Evolutionary conservation across 2,113 vertebrate species (phyloP).

Genomic region (Gymnobelideus leadbeateri): DNA sequence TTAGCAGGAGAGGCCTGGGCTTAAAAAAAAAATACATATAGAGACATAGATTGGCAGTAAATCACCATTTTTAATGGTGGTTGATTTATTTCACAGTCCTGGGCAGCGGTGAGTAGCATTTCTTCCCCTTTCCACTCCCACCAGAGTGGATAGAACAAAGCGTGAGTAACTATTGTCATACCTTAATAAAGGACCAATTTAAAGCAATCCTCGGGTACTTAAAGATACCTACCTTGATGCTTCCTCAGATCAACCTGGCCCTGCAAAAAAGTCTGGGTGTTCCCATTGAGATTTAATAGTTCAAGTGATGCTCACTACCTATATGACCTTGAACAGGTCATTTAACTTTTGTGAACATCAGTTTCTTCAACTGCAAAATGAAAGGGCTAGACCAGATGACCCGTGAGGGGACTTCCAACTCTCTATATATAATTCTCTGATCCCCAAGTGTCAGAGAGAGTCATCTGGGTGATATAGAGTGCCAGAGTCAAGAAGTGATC

Average conservation of each 20-base stretch:
- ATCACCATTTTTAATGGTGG: constrained; percentile 60
- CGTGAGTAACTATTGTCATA: constrained; percentile 17
- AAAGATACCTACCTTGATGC: constrained; percentile 56
- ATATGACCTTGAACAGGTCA: not conserved
- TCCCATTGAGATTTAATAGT: not conserved
- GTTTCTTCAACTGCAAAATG: not conserved
- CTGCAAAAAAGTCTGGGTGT: not conserved
- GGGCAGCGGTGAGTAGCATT: not conserved
- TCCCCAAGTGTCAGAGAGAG: not conserved
- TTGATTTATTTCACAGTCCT: not conserved
- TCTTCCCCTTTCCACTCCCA: not conserved
- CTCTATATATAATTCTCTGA: not conserved
- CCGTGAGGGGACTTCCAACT: not conserved
- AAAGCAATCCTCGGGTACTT: constrained; percentile 70
- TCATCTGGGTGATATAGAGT: not conserved
- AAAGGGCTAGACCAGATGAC: not conserved
- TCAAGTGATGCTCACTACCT: not conserved
- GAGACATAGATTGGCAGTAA: constrained; percentile 62
- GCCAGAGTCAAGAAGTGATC: not conserved
- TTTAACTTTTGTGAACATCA: not conserved
- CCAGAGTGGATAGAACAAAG: not conserved
- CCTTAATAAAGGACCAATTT: constrained; percentile 54
- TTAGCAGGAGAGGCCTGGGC: constrained; percentile 50
- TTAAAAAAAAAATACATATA: constrained; percentile 52
- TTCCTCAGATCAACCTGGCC: constrained; percentile 54